Evolutionary conservation across 2,113 vertebrate genomes (phyloP).

Genomic region (Scolopax mira): DNA sequence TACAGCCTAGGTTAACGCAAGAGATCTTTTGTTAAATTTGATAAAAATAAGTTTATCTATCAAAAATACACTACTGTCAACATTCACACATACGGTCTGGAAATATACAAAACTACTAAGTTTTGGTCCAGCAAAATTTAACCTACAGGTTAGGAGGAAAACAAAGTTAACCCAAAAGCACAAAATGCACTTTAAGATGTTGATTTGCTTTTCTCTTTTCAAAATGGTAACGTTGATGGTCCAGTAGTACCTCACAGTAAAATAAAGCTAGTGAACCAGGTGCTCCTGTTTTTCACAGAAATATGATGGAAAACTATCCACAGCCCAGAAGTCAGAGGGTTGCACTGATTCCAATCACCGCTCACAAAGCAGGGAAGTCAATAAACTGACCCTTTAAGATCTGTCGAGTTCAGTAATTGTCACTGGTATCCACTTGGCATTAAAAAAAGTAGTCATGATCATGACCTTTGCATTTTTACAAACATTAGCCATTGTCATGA

Average conservation of each 20-base stretch:
- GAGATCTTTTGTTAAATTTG: neutral
- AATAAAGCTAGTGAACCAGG: neutral
- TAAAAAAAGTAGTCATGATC: constrained; percentile 20
- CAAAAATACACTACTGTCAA: neutral
- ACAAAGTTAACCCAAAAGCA: neutral
- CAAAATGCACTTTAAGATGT: neutral
- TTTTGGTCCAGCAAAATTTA: neutral
- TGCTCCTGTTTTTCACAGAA: neutral
- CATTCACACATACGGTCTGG: neutral
- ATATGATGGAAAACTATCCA: neutral
- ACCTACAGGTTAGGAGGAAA: neutral
- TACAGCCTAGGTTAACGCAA: neutral
- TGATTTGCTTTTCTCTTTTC: neutral
- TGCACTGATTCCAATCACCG: neutral
- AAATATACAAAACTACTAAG: neutral
- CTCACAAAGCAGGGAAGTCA: neutral
- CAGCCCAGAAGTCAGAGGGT: neutral
- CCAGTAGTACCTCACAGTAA: neutral
- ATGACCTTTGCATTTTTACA: constrained; percentile 62
- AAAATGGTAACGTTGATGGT: neutral
- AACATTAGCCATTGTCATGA: constrained; percentile 43
- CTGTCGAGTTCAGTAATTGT: neutral
- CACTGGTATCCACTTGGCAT: neutral
- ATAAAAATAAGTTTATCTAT: neutral
- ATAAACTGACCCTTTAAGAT: constrained; percentile 4